These are phyloP conservation scores for Psittacula cyanocephala DNA, from an alignment of 2,113 vertebrate species.

Conservation along the genomic window DNA sequence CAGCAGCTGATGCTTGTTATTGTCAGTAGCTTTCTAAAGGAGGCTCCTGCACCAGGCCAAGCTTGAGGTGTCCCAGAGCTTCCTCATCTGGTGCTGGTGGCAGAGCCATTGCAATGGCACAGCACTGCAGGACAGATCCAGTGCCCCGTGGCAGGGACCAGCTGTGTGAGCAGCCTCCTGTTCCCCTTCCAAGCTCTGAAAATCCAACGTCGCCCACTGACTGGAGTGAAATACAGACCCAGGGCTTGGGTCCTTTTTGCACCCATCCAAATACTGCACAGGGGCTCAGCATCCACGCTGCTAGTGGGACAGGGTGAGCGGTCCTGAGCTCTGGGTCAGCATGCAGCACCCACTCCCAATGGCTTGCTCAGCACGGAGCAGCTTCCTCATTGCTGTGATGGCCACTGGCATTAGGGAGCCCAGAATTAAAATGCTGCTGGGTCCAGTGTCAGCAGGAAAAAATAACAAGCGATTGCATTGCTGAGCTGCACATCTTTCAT, in stretches of 20 bases:
- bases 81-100: neutral
- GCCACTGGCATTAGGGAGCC: rapidly evolving
- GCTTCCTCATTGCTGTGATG: rapidly evolving
- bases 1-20: neutral
- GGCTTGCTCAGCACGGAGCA: rapidly evolving
- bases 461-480: neutral
- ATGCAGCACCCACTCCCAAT: rapidly evolving
- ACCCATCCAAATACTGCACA: rapidly evolving
- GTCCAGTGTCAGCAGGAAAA: neutral
- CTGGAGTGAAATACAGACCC: neutral
- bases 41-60: neutral
- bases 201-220: rapidly evolving
- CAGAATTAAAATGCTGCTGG: neutral
- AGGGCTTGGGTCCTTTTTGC: neutral
- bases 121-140: neutral
- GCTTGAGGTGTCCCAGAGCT: neutral
- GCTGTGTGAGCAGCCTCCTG: neutral
- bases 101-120: rapidly evolving
- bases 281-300: rapidly evolving
- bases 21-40: neutral
- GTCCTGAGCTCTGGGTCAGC: neutral
- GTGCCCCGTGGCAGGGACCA: neutral
- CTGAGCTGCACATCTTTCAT: neutral
- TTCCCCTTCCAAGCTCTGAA: rapidly evolving
- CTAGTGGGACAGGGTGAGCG: neutral